Conservation (phyloP, 2,888 invertebrate species). For the Drosophila infuscata region DNA sequence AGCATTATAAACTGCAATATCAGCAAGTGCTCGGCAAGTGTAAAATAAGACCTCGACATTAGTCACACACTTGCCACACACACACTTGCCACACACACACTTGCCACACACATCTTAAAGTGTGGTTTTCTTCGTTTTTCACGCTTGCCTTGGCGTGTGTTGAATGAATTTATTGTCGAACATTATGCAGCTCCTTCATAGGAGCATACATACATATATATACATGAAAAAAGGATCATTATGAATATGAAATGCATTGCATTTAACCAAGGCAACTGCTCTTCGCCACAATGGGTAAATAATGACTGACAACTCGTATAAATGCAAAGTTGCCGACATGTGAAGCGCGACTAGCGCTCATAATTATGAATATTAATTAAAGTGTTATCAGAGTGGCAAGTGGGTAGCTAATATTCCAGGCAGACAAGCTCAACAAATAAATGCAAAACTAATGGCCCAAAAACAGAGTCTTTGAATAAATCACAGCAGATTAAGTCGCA, state of each 20-base stretch:
- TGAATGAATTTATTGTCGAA: constrained; percentile 80
- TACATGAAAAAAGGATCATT: constrained; percentile 50
- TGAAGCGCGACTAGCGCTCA: constrained; percentile 28
- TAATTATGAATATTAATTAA: constrained; percentile 78
- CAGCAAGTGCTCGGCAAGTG: constrained; percentile 66
- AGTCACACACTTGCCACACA: constrained; percentile 53
- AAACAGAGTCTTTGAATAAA: constrained; percentile 77
- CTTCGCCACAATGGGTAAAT: constrained; percentile 36
- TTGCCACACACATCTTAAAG: constrained; percentile 41
- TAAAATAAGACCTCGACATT: constrained; percentile 70
- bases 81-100: constrained; percentile 24
- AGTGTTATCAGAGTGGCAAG: constrained; percentile 2
- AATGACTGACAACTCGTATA: constrained; percentile 44
- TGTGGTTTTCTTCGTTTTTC: constrained; percentile 37
- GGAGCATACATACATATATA: constrained; percentile 19
- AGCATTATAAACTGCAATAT: constrained; percentile 61
- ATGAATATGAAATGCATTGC: constrained; percentile 76
- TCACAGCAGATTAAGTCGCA: constrained; percentile 76
- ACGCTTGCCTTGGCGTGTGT: constrained; percentile 61
- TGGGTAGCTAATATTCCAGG: constrained; percentile 19
- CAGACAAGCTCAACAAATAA: constrained; percentile 54
- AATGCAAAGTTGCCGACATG: constrained; percentile 37
- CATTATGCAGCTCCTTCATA: constrained; percentile 61
- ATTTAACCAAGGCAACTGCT: constrained; percentile 54
- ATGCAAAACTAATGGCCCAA: constrained; percentile 73